Percentiles rank a stretch among this genome's conserved stretches.
Evolutionary conservation across 2,797 vertebrate species (phyloP).

Genomic region (Chromobotia macracanthus): DNA sequence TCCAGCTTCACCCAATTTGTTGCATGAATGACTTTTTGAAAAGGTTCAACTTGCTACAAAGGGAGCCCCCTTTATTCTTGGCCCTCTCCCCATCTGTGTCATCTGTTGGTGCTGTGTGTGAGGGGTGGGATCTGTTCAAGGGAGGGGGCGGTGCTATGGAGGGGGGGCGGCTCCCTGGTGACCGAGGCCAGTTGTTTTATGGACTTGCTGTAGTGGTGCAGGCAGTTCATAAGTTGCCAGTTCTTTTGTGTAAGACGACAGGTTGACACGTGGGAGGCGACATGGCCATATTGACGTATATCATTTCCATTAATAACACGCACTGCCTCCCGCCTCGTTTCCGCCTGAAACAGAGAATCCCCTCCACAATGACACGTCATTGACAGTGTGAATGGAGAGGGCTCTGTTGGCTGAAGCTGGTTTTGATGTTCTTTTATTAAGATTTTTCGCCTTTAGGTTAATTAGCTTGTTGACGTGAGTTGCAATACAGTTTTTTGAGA

Average conservation of each 20-base stretch:
- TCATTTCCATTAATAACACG: constrained; percentile 98
- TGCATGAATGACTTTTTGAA: constrained; percentile 91
- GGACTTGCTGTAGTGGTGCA: constrained; percentile 88
- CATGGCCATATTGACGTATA: constrained; percentile 93
- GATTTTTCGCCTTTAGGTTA: too few species aligned
- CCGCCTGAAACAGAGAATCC: constrained; percentile 64
- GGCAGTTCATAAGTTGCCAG: constrained; percentile 95
- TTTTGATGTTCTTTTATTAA: too few species aligned
- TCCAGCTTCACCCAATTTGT: constrained; percentile 87
- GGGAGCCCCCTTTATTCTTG: constrained; percentile 85
- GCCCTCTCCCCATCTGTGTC: constrained; percentile 95
- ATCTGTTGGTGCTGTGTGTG: constrained; percentile 91
- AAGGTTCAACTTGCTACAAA: constrained; percentile 87
- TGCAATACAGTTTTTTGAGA: too few species aligned
- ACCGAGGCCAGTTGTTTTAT: constrained; percentile 92
- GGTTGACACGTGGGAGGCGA: constrained; percentile 94
- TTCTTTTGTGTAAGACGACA: constrained; percentile 87
- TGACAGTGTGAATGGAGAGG: too few species aligned
- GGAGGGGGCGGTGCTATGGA: constrained; percentile 78
- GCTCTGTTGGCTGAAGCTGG: too few species aligned
- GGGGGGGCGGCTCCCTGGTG: constrained; percentile 83
- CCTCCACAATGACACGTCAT: too few species aligned
- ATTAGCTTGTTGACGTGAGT: too few species aligned
- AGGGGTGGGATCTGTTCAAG: constrained; percentile 76
- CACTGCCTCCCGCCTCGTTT: constrained; percentile 82